Evolutionary conservation across 2,113 vertebrate species (phyloP).

Genomic region (Hemibagrus wyckioides): DNA sequence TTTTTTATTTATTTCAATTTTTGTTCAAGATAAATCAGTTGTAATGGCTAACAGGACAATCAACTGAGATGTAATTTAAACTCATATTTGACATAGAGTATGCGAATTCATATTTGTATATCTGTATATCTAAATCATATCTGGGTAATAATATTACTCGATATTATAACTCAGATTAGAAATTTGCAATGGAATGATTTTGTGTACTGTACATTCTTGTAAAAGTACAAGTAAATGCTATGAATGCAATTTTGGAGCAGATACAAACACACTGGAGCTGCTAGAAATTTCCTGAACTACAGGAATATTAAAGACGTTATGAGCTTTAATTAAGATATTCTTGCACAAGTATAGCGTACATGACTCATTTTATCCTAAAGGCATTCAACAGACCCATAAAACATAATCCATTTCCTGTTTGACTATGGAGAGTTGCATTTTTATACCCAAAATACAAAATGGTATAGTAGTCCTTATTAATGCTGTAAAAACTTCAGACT

Average conservation of each 20-base stretch:
- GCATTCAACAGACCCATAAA: background rate
- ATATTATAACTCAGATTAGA: background rate
- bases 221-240: background rate
- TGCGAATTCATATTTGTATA: background rate
- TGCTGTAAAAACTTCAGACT: background rate
- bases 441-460: background rate
- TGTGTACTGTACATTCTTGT: background rate
- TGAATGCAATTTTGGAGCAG: background rate
- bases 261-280: background rate
- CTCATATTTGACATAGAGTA: background rate
- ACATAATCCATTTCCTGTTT: conserved; percentile 4
- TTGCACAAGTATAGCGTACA: background rate
- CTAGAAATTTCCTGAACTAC: background rate
- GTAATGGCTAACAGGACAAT: background rate
- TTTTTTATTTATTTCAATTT: background rate
- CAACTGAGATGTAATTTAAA: background rate
- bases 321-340: background rate
- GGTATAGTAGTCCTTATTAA: background rate
- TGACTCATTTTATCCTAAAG: background rate
- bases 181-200: background rate
- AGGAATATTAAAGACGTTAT: background rate
- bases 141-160: background rate
- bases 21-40: background rate
- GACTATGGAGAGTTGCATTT: background rate
- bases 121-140: too few relatives aligned